A percentile compares a stretch with the other conserved stretches of the same genome.
phyloP scores from a whole-genome alignment of 2,888 invertebrate species.

The Disparrhopalites patrizii region DNA sequence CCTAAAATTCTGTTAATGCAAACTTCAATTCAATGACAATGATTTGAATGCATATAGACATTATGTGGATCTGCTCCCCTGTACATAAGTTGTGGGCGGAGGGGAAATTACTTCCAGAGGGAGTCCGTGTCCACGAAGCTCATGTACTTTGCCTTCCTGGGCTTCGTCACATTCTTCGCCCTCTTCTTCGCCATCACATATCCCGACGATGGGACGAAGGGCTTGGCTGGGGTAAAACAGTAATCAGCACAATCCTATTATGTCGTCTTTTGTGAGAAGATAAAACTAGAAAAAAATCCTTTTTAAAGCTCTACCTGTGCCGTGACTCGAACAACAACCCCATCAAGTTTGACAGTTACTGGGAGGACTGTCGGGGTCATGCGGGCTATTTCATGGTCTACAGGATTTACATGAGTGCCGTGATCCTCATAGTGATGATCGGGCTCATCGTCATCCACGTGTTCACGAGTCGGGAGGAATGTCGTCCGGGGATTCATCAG shows the following conservation, averaged over 20 bases:
- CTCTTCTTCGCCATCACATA: not conserved
- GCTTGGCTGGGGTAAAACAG: not conserved
- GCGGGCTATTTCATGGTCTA: slow-evolving; percentile 8
- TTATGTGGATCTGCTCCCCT: not conserved
- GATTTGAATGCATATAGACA: not conserved
- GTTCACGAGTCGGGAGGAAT: not conserved
- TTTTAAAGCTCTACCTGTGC: not conserved
- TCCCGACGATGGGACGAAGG: not conserved
- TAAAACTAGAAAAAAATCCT: not conserved
- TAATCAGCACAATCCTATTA: too few relatives aligned
- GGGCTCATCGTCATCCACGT: not conserved
- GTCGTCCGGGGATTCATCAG: slow-evolving; percentile 1
- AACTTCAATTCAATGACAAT: too few relatives aligned
- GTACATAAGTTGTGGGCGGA: not conserved
- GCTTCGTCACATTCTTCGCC: not conserved
- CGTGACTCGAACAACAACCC: not conserved
- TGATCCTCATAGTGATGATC: not conserved
- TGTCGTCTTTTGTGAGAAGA: not conserved
- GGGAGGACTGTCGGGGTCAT: not conserved
- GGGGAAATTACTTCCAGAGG: not conserved
- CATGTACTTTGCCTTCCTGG: not conserved
- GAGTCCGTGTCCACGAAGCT: not conserved
- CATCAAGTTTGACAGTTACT: not conserved
- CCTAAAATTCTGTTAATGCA: too few relatives aligned
- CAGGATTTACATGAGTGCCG: not conserved